Percentiles rank a stretch among this genome's conserved stretches.
Conservation (phyloP, 2,113 vertebrate species). For the Dissostichus mawsoni region DNA sequence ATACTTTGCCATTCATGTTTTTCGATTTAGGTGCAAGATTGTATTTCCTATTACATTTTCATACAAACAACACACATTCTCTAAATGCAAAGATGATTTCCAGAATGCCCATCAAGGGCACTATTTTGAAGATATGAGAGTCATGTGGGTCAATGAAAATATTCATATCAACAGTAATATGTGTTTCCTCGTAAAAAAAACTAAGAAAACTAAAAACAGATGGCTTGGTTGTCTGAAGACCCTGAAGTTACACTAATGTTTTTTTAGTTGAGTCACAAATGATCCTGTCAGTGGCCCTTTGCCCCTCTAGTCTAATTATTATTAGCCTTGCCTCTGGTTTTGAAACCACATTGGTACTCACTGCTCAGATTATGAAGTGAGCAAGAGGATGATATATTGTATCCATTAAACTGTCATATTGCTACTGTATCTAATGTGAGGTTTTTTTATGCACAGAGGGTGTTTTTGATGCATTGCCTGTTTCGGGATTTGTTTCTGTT, state of each 20-base stretch:
- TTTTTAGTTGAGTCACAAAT: slow-evolving; percentile 41
- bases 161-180: slow-evolving; percentile 19
- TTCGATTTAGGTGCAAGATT: not conserved
- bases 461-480: slow-evolving; percentile 10
- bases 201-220: not conserved
- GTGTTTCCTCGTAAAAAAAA: not conserved
- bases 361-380: slow-evolving; percentile 7
- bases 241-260: slow-evolving; percentile 18
- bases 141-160: not conserved
- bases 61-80: not conserved
- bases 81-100: slow-evolving; percentile 1
- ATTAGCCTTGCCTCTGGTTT: slow-evolving; percentile 33
- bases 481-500: slow-evolving; percentile 23
- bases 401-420: not conserved
- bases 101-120: slow-evolving; percentile 1
- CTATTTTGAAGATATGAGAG: slow-evolving; percentile 6
- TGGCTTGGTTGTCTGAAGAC: not conserved
- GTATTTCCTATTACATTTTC: not conserved
- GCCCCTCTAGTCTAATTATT: slow-evolving; percentile 34
- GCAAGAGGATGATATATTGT: not conserved
- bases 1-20: not conserved
- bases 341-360: slow-evolving; percentile 4
- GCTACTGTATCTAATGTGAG: not conserved
- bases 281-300: slow-evolving; percentile 40
- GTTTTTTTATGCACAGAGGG: not conserved